phyloP scores from a whole-genome alignment of 1,140 invertebrate species.

The Musca vetustissima region DNA sequence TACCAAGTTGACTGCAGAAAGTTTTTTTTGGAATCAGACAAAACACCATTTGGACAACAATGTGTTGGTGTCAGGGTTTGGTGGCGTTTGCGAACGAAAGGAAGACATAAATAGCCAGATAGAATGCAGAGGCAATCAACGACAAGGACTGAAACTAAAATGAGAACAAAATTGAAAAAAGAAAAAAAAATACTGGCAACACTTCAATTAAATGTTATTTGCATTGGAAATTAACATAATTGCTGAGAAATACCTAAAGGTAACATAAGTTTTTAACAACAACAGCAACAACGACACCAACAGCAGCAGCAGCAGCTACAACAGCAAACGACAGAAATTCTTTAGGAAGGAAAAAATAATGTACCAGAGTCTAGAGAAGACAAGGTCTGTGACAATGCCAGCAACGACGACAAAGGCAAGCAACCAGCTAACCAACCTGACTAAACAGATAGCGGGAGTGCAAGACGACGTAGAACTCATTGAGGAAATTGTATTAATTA shows the following conservation, averaged over 20 bases:
- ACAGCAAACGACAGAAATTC: not conserved
- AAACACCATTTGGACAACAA: no score
- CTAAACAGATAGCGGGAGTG: not conserved
- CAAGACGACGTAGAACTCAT: not conserved
- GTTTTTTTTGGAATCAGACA: no score
- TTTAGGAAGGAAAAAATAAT: not conserved
- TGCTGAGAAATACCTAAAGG: slow-evolving; percentile 36
- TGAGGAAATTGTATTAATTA: slow-evolving; percentile 20
- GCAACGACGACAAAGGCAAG: no score
- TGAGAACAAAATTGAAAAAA: not conserved
- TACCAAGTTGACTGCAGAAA: no score
- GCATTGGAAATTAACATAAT: slow-evolving; percentile 56
- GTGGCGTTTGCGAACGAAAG: not conserved
- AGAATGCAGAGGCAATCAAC: not conserved
- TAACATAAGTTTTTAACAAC: slow-evolving; percentile 1
- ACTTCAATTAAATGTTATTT: slow-evolving; percentile 56
- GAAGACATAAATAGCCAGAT: not conserved
- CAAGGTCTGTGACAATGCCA: not conserved
- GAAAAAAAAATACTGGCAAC: slow-evolving; percentile 14
- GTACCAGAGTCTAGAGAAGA: not conserved
- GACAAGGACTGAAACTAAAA: not conserved
- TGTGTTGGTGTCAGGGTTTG: slow-evolving; percentile 15
- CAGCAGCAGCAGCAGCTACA: no score
- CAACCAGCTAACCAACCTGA: no score
- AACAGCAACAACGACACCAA: no score